Evolutionary conservation across 2,797 vertebrate species (phyloP), one percentile per base, ranked within the genome.

Genomic region (Sardinella longiceps): DNA sequence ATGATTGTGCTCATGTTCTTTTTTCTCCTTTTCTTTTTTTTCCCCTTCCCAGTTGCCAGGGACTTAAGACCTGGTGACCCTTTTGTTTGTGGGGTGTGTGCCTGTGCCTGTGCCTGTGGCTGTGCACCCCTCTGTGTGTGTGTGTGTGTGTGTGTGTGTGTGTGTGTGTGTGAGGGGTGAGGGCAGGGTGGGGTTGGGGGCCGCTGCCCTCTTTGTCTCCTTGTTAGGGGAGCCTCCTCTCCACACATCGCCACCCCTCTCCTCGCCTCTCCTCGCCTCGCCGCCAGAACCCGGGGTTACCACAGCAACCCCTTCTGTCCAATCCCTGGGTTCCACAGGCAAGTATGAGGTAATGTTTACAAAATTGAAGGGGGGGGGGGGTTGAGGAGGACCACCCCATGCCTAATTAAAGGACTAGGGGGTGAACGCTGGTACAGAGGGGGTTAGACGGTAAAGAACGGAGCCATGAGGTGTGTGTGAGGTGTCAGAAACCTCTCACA

Each of bases 131-230:
- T n/a, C n/a, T n/a, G n/a, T n/a, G n/a, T n/a, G n/a, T n/a, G n/a
- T n/a, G n/a, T n/a, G n/a, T n/a, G n/a, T n/a, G n/a, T n/a, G n/a
- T n/a, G n/a, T n/a, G n/a, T n/a, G n/a, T n/a, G n/a, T n/a, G n/a
- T n/a, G n/a, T n/a, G n/a, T n/a, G n/a, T n/a, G n/a, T n/a, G n/a
- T n/a, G n/a, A n/a, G n/a, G n/a, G n/a, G n/a, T n/a, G n/a, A n/a
- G n/a, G n/a, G n/a, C n/a, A n/a, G 6, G 81, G 90, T 92, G 86
- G 88, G 85, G 86, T 14, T 11, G 66, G 77, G 82, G 88, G 90
- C 86, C 88, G 87, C 86, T 88, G 85, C 92, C 94, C 92, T 92
- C 91, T 92, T 95, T 95, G 95, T 95, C 92, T 94, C 93, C 94
- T 94, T 93, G 94, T 95, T 94, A 95, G 87, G 91, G 86, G 83